phyloP scores from a whole-genome alignment of 2,113 vertebrate genomes.

The Mastomys coucha region DNA sequence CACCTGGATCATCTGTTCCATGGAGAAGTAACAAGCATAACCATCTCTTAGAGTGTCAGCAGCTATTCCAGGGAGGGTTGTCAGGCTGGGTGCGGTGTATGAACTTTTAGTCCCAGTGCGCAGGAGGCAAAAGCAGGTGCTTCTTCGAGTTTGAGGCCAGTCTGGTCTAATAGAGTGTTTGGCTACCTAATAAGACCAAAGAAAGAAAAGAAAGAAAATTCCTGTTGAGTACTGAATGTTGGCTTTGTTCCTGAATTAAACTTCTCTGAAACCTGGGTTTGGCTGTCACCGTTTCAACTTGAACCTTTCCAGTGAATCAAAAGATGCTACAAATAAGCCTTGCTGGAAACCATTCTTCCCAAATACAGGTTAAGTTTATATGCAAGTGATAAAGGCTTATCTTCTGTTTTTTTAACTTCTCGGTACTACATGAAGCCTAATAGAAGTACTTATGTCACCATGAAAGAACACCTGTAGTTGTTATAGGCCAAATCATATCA shows the following conservation, averaged over 20 bases:
- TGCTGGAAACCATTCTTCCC: not conserved
- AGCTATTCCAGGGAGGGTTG: not conserved
- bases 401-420: not conserved
- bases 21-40: not conserved
- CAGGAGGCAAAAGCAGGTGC: not conserved
- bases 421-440: not conserved
- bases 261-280: not conserved
- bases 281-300: not conserved
- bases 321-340: not conserved
- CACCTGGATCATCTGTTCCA: not conserved
- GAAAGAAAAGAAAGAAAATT: not conserved
- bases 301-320: not conserved
- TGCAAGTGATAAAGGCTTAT: no score
- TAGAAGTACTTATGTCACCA: not conserved
- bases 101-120: not conserved
- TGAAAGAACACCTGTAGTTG: not conserved
- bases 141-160: not conserved
- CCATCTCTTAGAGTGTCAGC: not conserved
- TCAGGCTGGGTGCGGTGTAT: not conserved
- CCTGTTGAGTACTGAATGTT: not conserved
- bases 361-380: not conserved
- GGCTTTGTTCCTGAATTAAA: constrained; percentile 16
- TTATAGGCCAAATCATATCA: not conserved
- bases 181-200: not conserved
- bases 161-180: not conserved